phyloP scores from a whole-genome alignment of 1,140 invertebrate genomes.

The Dolichoris vasculosae region DNA sequence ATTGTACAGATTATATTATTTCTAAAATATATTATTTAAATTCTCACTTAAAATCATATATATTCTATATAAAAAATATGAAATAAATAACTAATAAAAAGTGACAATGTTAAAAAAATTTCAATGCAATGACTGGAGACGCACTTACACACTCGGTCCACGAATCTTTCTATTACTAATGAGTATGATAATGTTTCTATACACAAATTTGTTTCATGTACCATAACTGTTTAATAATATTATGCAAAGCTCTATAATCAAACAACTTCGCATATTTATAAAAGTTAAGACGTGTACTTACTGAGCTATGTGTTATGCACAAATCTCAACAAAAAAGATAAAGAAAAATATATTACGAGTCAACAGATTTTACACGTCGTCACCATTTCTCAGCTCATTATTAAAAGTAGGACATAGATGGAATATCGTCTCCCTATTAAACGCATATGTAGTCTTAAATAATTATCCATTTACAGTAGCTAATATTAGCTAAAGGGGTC shows the following conservation, averaged over 20 bases:
- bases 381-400: slow-evolving; percentile 26
- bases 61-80: no score
- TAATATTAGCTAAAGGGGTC: slow-evolving; percentile 33
- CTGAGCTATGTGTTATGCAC: slow-evolving; percentile 16
- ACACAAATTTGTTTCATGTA: background rate
- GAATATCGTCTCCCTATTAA: background rate
- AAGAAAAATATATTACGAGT: background rate
- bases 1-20: no score
- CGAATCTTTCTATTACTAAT: slow-evolving; percentile 22
- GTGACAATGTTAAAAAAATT: background rate
- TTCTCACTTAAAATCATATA: no score
- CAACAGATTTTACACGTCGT: slow-evolving; percentile 25
- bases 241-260: slow-evolving; percentile 48
- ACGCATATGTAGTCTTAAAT: background rate
- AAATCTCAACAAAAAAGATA: background rate
- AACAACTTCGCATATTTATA: background rate
- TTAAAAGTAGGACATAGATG: slow-evolving; percentile 30
- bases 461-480: slow-evolving; percentile 30
- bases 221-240: slow-evolving; percentile 28
- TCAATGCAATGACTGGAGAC: background rate
- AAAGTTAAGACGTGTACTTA: slow-evolving; percentile 16
- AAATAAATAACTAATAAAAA: background rate
- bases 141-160: background rate
- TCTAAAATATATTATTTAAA: no score
- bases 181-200: slow-evolving; percentile 30